Evolutionary conservation across 2,797 vertebrate genomes (phyloP), one percentile per base, ranked within the genome.

Genomic region (Fringilla coelebs): DNA sequence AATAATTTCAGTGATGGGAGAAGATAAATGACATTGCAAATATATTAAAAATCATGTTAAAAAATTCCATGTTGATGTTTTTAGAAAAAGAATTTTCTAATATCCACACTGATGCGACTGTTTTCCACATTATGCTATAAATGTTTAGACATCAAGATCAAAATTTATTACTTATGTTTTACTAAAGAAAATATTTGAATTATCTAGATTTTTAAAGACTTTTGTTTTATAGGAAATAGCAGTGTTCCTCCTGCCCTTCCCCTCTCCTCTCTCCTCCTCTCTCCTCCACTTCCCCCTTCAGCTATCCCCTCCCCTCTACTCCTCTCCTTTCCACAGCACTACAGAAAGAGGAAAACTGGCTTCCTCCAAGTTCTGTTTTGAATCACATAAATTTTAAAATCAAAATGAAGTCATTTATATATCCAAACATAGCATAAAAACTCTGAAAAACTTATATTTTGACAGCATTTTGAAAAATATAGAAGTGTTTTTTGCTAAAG

Each of bases 401-500:
- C 8, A 60, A 90, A 45, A 22, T 60, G 5, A 63, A 93, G 71
- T 48, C 66, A 85, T 32, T 14, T 51, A n/a, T 28, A 31, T 48
- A 58, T 65, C 11, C 5, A 75, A 91, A 61, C 4, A 85, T 13
- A 77, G 4, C 15, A n/a, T 11, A 67, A 16, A 71, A 86, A 26
- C 8, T 36, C 24, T 67, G 38, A 10, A 78, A 76, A 93, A 68
- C 11, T 48, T 61, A 21, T 13, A 31, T 52, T 91, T 81, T 72
- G 20, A 70, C 21, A 78, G 4, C 9, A 68, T 49, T 86, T 86
- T 49, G 5, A 18, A 66, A 86, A 60, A 57, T 31, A 61, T 6
- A 7, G 12, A 36, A 11, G 7, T 0, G 0, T 0, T 16, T 66
- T 58, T 79, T 84, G 11, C 11, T 46, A 63, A 70, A 57, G 4